Percentiles rank a stretch among this genome's conserved stretches.
These are phyloP conservation scores for Athalia cordata DNA, from an alignment of 2,888 invertebrate species.

Conservation along the genomic window DNA sequence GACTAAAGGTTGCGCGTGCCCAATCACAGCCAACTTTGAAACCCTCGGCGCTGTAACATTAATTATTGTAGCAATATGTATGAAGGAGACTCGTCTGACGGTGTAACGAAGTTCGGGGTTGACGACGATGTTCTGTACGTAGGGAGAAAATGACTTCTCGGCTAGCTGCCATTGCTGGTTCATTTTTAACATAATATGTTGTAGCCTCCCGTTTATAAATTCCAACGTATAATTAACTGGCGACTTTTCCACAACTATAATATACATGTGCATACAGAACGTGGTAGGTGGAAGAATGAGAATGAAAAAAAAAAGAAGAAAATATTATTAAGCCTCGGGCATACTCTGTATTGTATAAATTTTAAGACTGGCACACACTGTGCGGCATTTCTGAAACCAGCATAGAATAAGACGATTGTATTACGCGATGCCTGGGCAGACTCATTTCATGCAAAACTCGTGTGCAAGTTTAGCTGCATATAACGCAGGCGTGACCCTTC, in stretches of 20 bases:
- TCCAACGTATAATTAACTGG: slow-evolving; percentile 10
- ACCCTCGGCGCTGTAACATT: slow-evolving; percentile 87
- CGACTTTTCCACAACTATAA: slow-evolving; percentile 10
- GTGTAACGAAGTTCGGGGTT: background rate
- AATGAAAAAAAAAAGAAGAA: background rate
- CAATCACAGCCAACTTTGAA: slow-evolving; percentile 98
- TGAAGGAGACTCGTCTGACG: background rate
- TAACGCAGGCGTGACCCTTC: slow-evolving; percentile 40
- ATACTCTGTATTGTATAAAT: slow-evolving; percentile 26
- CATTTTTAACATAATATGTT: background rate
- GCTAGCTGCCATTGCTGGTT: background rate
- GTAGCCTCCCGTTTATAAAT: slow-evolving; percentile 4
- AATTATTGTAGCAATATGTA: background rate
- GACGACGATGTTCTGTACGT: background rate
- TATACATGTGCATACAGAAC: background rate
- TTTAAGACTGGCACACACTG: background rate
- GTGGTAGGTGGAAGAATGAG: background rate
- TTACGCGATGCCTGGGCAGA: slow-evolving; percentile 4
- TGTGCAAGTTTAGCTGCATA: slow-evolving; percentile 38
- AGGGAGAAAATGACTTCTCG: background rate
- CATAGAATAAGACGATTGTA: slow-evolving; percentile 31
- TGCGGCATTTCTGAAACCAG: background rate
- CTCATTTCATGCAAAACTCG: slow-evolving; percentile 42
- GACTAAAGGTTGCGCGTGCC: slow-evolving; percentile 94
- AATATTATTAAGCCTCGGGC: slow-evolving; percentile 24